These are phyloP conservation scores for Auanema freiburgensis DNA, from an alignment of 2,888 invertebrate genomes.

Conservation along the genomic window DNA sequence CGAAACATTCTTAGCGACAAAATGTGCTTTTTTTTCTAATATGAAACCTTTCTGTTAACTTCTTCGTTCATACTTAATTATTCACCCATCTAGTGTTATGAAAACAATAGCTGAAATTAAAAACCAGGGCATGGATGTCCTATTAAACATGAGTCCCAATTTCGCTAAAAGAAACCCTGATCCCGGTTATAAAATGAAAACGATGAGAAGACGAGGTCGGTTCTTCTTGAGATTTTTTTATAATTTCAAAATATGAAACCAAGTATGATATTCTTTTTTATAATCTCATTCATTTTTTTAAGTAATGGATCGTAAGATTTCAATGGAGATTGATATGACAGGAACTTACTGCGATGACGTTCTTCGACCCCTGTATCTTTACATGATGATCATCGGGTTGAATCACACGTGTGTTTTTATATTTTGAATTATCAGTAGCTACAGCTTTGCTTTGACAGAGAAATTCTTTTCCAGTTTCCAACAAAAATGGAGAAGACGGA, in stretches of 20 bases:
- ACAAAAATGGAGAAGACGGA: slow-evolving; percentile 28
- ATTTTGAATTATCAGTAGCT: slow-evolving; percentile 1
- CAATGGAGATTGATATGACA: slow-evolving; percentile 39
- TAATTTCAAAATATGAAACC: no score
- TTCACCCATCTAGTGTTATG: slow-evolving; percentile 7
- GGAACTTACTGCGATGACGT: slow-evolving; percentile 44
- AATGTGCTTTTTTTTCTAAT: no score
- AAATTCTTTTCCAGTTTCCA: slow-evolving; percentile 20
- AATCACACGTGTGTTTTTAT: slow-evolving; percentile 31
- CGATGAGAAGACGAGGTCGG: no score
- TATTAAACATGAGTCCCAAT: no score
- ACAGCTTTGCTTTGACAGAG: not conserved
- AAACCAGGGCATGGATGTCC: slow-evolving; percentile 12
- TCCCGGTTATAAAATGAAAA: no score
- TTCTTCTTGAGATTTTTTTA: no score
- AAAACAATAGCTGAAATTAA: slow-evolving; percentile 18
- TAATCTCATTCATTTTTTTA: not conserved
- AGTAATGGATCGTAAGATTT: slow-evolving; percentile 23
- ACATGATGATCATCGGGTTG: slow-evolving; percentile 44
- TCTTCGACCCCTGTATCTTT: slow-evolving; percentile 39
- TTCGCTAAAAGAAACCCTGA: no score
- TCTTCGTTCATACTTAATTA: no score
- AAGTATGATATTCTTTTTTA: no score
- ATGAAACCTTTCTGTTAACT: no score
- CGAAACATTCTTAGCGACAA: no score